Percentiles rank a stretch among this genome's conserved stretches.
Conservation (phyloP, 1,140 invertebrate genomes). For the Anastrepha ludens region DNA sequence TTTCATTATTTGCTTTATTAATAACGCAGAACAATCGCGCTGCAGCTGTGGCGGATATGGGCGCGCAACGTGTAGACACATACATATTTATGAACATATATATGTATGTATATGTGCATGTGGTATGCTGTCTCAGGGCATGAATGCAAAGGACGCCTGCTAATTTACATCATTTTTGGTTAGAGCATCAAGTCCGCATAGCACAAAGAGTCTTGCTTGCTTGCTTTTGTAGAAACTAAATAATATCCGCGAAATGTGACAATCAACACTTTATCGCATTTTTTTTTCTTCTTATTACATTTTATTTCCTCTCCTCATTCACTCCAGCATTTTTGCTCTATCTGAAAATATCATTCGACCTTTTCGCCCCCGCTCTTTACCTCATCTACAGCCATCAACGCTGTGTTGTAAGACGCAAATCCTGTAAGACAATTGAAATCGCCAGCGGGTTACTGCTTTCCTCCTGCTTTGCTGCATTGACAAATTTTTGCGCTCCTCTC, state of each 20-base stretch:
- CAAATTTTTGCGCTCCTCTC: background rate
- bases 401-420: slow-evolving; percentile 27
- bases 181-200: no score
- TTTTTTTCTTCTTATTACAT: no score
- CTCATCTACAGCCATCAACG: background rate
- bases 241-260: no score
- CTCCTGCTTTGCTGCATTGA: background rate
- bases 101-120: background rate
- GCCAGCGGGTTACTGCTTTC: background rate
- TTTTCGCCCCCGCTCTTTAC: background rate
- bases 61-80: background rate
- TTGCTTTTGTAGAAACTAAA: no score
- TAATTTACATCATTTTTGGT: no score
- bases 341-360: background rate
- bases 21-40: background rate
- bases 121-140: background rate
- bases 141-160: background rate
- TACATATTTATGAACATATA: no score
- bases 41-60: background rate
- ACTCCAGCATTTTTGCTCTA: background rate
- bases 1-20: slow-evolving; percentile 53
- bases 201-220: no score
- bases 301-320: background rate
- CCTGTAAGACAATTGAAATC: slow-evolving; percentile 3
- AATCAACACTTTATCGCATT: no score